Percentiles rank a stretch among this genome's conserved stretches.
Conservation (phyloP, 2,888 invertebrate genomes). For the Nymphalis c-album region DNA sequence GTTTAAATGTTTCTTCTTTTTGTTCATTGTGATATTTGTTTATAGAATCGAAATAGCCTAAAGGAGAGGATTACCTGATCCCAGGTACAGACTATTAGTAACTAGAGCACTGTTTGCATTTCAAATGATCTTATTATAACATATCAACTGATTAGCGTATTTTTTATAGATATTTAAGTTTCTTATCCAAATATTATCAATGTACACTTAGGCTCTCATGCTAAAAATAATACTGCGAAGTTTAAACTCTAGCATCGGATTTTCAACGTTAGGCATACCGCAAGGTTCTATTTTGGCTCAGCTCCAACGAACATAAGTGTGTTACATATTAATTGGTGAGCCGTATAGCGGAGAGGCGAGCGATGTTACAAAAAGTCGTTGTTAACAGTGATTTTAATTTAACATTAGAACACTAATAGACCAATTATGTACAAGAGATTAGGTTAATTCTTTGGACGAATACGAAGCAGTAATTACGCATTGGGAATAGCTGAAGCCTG, state of each 20-base stretch:
- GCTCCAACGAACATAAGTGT: slow-evolving; percentile 47
- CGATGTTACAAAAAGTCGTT: slow-evolving; percentile 44
- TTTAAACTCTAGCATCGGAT: slow-evolving; percentile 24
- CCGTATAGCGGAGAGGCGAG: slow-evolving; percentile 50
- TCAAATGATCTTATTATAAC: no score
- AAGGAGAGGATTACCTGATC: no score
- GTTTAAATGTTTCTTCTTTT: background rate
- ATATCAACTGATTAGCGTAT: no score
- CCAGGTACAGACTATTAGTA: no score
- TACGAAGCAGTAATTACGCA: background rate
- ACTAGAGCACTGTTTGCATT: no score
- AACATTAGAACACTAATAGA: background rate
- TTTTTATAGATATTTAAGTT: no score
- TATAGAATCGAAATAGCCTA: no score
- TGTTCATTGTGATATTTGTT: no score
- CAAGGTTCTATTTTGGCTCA: slow-evolving; percentile 44
- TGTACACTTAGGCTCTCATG: no score
- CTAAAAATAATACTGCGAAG: background rate
- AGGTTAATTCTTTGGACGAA: background rate
- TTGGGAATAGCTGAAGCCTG: no score
- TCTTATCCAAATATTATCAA: no score
- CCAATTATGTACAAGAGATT: background rate
- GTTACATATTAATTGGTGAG: slow-evolving; percentile 51
- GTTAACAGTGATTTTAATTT: slow-evolving; percentile 26
- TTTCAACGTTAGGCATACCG: slow-evolving; percentile 32